These are phyloP conservation scores for Pyrocoelia pectoralis DNA, from an alignment of 2,888 invertebrate species.

Conservation along the genomic window DNA sequence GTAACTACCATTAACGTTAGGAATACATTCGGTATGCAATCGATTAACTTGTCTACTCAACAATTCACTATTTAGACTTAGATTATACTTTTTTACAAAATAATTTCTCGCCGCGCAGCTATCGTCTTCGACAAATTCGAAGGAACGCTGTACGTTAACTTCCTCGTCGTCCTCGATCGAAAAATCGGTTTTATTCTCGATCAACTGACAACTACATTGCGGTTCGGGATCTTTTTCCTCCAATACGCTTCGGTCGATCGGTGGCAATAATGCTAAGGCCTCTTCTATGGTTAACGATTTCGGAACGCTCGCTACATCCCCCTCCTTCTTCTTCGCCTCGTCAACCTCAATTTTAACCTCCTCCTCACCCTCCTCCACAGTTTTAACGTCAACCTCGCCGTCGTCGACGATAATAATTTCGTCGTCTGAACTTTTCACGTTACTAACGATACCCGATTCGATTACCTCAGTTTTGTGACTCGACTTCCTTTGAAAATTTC, in stretches of 20 bases:
- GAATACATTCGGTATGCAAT: slow-evolving; percentile 56
- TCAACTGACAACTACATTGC: slow-evolving; percentile 51
- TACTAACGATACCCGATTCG: slow-evolving; percentile 55
- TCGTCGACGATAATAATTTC: slow-evolving; percentile 46
- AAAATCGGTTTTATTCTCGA: slow-evolving; percentile 51
- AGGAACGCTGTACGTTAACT: slow-evolving; percentile 42
- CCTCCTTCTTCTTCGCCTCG: slow-evolving; percentile 11
- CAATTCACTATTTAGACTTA: slow-evolving; percentile 60
- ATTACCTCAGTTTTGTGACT: slow-evolving; percentile 40
- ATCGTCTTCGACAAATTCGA: slow-evolving; percentile 64
- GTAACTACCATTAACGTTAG: slow-evolving; percentile 55
- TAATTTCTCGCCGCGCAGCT: slow-evolving; percentile 63
- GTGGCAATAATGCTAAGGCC: slow-evolving; percentile 72
- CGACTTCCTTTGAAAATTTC: slow-evolving; percentile 50
- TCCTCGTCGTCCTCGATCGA: slow-evolving; percentile 48
- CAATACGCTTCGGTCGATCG: slow-evolving; percentile 63
- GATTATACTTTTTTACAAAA: slow-evolving; percentile 62
- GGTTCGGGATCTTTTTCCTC: slow-evolving; percentile 40
- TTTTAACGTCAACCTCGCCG: slow-evolving; percentile 42
- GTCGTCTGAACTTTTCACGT: slow-evolving; percentile 40
- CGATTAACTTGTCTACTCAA: slow-evolving; percentile 62
- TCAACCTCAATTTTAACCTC: slow-evolving; percentile 2
- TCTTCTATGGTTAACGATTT: slow-evolving; percentile 64
- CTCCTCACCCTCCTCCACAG: slow-evolving; percentile 35
- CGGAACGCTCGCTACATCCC: slow-evolving; percentile 24